Evolutionary conservation across 2,888 invertebrate species (phyloP).

Genomic region (Ectropis crepuscularia): DNA sequence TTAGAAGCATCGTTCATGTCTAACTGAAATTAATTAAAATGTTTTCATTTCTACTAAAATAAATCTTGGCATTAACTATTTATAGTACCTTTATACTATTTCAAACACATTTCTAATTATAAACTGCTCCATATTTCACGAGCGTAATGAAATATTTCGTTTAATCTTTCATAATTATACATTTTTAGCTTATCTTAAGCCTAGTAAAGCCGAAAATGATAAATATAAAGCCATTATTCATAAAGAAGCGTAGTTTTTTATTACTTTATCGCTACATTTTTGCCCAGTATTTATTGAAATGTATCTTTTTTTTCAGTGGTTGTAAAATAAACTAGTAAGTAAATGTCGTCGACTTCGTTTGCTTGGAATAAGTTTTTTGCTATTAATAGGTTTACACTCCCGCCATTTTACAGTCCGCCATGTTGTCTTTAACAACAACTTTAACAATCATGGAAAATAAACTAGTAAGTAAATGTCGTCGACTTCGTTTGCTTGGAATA

Average conservation of each 20-base stretch:
- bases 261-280: slow-evolving; percentile 3
- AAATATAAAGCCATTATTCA: slow-evolving; percentile 15
- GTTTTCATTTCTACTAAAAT: not conserved
- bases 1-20: no score
- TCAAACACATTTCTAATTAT: slow-evolving; percentile 4
- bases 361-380: no score
- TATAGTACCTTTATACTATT: slow-evolving; percentile 6
- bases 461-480: no score
- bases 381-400: no score
- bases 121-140: slow-evolving; percentile 12
- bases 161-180: slow-evolving; percentile 15
- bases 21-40: not conserved
- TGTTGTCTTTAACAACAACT: no score
- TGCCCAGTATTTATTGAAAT: not conserved
- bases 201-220: slow-evolving; percentile 1
- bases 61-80: no score
- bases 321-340: no score
- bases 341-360: no score
- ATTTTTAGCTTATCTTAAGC: slow-evolving; percentile 11
- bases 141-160: slow-evolving; percentile 10
- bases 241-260: slow-evolving; percentile 5
- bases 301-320: not conserved
- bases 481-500: no score
- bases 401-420: no score
- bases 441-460: no score